A percentile compares a stretch with the other conserved stretches of the same genome.
These are phyloP conservation scores for Pollenia labialis DNA, from an alignment of 2,888 invertebrate species.

Conservation along the genomic window DNA sequence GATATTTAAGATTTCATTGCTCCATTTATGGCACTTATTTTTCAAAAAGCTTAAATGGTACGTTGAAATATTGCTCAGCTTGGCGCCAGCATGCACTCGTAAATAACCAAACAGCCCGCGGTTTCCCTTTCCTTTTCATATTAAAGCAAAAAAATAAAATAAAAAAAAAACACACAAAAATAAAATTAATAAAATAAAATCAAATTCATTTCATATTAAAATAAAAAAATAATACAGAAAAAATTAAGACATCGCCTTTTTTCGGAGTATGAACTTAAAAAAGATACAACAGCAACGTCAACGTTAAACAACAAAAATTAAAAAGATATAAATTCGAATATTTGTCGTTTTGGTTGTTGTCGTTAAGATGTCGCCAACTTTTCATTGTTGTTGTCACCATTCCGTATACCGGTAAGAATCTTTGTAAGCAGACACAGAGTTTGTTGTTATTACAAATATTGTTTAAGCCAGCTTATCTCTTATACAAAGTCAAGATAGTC, in stretches of 20 bases:
- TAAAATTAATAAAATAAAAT: constrained; percentile 65
- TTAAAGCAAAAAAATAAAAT: constrained; percentile 52
- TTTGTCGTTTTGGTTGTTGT: constrained; percentile 40
- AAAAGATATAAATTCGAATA: constrained; percentile 67
- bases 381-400: constrained; percentile 58
- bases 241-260: constrained; percentile 64
- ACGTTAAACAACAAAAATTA: constrained; percentile 44
- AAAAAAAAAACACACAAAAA: constrained; percentile 52
- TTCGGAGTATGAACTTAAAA: constrained; percentile 35
- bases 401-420: neutral
- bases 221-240: constrained; percentile 4
- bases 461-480: constrained; percentile 68
- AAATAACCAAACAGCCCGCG: constrained; percentile 63
- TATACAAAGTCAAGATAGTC: constrained; percentile 59
- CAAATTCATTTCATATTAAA: constrained; percentile 53
- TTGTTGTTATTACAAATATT: constrained; percentile 62
- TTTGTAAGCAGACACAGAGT: constrained; percentile 5
- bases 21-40: constrained; percentile 75
- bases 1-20: constrained; percentile 68
- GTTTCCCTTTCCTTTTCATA: constrained; percentile 75
- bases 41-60: constrained; percentile 65
- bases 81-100: constrained; percentile 69
- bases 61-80: constrained; percentile 72
- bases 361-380: constrained; percentile 69
- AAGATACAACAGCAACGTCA: neutral